Evolutionary conservation across 2,888 invertebrate genomes (phyloP), one percentile per base, ranked within the genome.

Genomic region (Myopa tessellatipennis): DNA sequence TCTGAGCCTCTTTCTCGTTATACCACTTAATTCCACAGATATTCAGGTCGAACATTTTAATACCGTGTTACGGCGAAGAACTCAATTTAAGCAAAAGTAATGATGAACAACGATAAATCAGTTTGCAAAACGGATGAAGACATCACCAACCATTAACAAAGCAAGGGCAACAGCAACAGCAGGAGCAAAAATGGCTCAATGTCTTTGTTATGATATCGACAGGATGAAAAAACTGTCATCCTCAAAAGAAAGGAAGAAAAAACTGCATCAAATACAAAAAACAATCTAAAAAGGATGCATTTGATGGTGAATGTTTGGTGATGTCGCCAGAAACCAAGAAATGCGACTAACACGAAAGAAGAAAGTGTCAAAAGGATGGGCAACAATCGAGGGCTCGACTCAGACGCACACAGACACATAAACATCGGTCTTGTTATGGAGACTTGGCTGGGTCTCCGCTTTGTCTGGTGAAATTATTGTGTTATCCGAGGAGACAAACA

Each of bases 401-500:
- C 26, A 26, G 26, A 26, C 26, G 26, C 26, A 26, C 2, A 26
- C 26, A 26, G 26, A 1, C 26, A 2, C 26, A 26, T 26, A 26
- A 26, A 26, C 2, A 26, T 26, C 26, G 26, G 26, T 14, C 55
- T 12, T n/a, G 55, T n/a, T 10, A 6, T 55, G 55, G 14, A n/a
- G 55, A 55, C 73, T 77, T 77, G 81, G 81, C 79, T 74, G 69
- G 77, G 84, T 82, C 84, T 86, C 85, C 85, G 82, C 79, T 81
- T 86, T 86, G 85, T 85, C 85, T 85, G 80, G 78, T 74, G 38
- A 76, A 79, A 76, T 76, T 40, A 61, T 58, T 60, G 65, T 73
- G 74, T 74, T 65, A 63, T 75, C 75, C 75, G 68, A 14, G 58
- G 34, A 50, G 38, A 38, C 68, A 75, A 69, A 68, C 40, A 52